Conservation (phyloP, 2,113 vertebrate genomes). For the Aspiorhynchus laticeps region DNA sequence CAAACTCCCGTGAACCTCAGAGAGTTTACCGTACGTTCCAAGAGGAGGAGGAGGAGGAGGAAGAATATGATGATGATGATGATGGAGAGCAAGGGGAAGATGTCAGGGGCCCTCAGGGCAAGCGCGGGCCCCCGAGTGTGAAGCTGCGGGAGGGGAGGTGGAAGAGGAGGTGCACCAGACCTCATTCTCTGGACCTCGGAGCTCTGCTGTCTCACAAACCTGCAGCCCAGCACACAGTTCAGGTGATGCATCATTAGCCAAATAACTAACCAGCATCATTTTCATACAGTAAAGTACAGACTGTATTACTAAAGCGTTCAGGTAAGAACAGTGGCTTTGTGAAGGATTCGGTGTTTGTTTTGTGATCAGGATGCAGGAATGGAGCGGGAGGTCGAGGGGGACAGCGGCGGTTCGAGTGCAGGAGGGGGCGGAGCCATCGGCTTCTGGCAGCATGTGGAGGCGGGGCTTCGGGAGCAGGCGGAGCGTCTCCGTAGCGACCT, state of each 20-base stretch:
- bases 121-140: conserved; percentile 65
- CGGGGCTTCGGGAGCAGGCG: conserved; percentile 62
- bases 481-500: conserved; percentile 76
- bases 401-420: conserved; percentile 31
- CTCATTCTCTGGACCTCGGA: conserved; percentile 59
- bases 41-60: conserved; percentile 51
- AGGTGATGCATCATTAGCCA: too few species aligned
- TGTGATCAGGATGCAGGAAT: not conserved
- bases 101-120: conserved; percentile 58
- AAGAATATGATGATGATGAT: conserved; percentile 38
- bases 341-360: not conserved
- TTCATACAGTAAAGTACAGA: not conserved
- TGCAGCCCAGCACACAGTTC: conserved; percentile 22
- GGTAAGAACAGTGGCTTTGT: not conserved
- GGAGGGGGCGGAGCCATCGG: conserved; percentile 44
- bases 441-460: conserved; percentile 68
- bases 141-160: conserved; percentile 60
- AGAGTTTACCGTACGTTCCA: not conserved
- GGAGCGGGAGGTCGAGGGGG: conserved; percentile 54
- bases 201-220: conserved; percentile 53
- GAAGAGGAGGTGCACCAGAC: conserved; percentile 71
- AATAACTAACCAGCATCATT: too few species aligned
- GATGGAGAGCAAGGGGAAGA: conserved; percentile 39
- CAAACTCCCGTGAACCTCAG: not conserved
- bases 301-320: not conserved